Percentiles rank a stretch among this genome's conserved stretches.
Conservation (phyloP, 2,797 vertebrate species). For the Sciaenops ocellatus region DNA sequence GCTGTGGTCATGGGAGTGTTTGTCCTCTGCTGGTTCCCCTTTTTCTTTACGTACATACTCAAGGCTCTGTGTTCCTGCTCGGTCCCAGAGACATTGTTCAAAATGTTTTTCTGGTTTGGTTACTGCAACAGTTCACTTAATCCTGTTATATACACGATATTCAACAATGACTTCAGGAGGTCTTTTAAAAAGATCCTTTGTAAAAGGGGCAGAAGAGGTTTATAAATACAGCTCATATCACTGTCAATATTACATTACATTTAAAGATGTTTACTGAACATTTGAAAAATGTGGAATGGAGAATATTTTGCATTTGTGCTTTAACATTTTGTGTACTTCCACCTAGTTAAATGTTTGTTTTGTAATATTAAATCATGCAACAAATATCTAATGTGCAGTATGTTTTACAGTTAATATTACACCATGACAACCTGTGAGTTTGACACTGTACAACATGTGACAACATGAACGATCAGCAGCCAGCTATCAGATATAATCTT, state of each 20-base stretch:
- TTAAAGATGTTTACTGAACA: conserved; percentile 22
- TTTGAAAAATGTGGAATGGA: conserved; percentile 26
- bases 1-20: conserved; percentile 96
- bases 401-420: conserved; percentile 28
- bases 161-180: conserved; percentile 94
- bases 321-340: conserved; percentile 16
- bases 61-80: conserved; percentile 87
- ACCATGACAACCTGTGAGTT: conserved; percentile 16
- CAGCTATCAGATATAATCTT: background rate
- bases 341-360: conserved; percentile 28
- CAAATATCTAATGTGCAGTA: conserved; percentile 19
- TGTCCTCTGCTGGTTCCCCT: conserved; percentile 97
- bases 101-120: conserved; percentile 96
- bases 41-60: conserved; percentile 96
- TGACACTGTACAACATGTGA: conserved; percentile 15
- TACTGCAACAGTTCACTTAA: conserved; percentile 97
- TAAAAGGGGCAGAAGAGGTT: conserved; percentile 82
- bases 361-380: conserved; percentile 36
- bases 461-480: conserved; percentile 14
- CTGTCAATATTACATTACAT: conserved; percentile 29
- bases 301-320: conserved; percentile 18
- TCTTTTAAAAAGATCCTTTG: conserved; percentile 96
- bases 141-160: conserved; percentile 95
- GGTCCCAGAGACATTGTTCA: conserved; percentile 90
- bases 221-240: conserved; percentile 41